These are phyloP conservation scores for Brachionichthys hirsutus DNA, from an alignment of 2,113 vertebrate species.

Conservation along the genomic window DNA sequence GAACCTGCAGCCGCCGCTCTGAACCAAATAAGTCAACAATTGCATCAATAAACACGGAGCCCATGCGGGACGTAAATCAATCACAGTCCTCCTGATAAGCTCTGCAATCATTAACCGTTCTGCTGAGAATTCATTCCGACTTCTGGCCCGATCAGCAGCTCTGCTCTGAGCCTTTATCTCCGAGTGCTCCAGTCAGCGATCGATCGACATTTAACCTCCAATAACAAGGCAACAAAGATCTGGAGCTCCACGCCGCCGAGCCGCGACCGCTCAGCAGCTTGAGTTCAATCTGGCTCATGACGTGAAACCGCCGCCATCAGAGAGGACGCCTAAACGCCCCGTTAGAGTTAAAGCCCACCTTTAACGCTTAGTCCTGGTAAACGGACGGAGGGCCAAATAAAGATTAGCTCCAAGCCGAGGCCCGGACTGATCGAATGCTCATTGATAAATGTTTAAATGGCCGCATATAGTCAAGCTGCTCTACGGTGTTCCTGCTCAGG, in stretches of 20 bases:
- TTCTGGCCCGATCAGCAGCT: constrained; percentile 68
- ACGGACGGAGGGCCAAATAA: too few relatives aligned
- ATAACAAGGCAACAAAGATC: constrained; percentile 43
- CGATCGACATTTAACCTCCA: constrained; percentile 56
- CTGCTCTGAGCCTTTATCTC: constrained; percentile 59
- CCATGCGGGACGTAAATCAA: constrained; percentile 82
- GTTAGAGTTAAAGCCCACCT: too few relatives aligned
- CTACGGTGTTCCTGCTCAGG: too few relatives aligned
- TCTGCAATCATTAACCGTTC: constrained; percentile 81
- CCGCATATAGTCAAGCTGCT: too few relatives aligned
- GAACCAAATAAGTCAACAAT: constrained; percentile 82
- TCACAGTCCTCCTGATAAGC: constrained; percentile 78
- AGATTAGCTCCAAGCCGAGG: too few relatives aligned
- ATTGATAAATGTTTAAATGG: too few relatives aligned
- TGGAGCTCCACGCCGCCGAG: background rate
- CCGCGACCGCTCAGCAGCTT: background rate
- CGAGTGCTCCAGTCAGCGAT: constrained; percentile 46
- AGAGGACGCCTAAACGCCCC: too few relatives aligned
- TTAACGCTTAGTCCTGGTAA: too few relatives aligned
- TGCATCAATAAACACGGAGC: constrained; percentile 81
- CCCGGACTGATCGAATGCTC: too few relatives aligned
- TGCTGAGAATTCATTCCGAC: constrained; percentile 79
- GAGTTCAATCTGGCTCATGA: background rate
- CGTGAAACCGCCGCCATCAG: too few relatives aligned
- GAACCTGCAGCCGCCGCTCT: constrained; percentile 63